These are phyloP conservation scores for Corythornis leucogaster DNA, from an alignment of 2,797 vertebrate species.

Conservation along the genomic window DNA sequence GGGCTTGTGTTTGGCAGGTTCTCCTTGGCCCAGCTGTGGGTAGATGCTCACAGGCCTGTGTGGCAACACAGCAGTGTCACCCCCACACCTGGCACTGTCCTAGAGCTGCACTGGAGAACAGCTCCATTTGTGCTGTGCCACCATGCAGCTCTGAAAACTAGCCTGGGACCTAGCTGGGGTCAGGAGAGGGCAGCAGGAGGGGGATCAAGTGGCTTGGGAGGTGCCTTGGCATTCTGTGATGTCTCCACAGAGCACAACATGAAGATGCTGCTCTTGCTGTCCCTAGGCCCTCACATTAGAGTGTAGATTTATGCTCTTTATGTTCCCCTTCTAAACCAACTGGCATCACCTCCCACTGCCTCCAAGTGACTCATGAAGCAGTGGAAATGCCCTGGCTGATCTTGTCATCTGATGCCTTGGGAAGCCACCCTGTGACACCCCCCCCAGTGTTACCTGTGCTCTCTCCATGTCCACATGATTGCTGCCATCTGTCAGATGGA, in stretches of 20 bases:
- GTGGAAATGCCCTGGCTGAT: not conserved
- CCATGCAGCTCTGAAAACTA: not conserved
- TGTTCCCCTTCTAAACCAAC: not conserved
- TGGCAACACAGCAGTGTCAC: too few relatives aligned
- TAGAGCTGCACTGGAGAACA: not conserved
- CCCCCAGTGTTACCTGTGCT: conserved; percentile 74
- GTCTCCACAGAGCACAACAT: fast-evolving
- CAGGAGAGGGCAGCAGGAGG: not conserved
- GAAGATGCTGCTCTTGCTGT: not conserved
- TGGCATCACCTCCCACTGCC: not conserved
- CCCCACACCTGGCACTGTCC: fast-evolving
- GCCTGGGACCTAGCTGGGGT: fast-evolving
- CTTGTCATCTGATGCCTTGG: not conserved
- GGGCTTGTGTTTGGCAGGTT: not conserved
- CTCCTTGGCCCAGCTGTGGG: not conserved
- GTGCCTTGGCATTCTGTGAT: not conserved
- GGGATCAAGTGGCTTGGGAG: not conserved
- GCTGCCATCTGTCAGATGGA: conserved; percentile 81
- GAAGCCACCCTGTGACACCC: not conserved
- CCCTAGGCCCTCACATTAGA: not conserved
- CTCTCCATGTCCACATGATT: conserved; percentile 77
- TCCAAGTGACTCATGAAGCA: not conserved
- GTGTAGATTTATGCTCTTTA: not conserved
- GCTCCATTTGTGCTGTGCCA: not conserved
- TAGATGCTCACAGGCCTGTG: not conserved